Evolutionary conservation across 2,888 invertebrate species (phyloP), one percentile per base, ranked within the genome.

Genomic region (Julus scanicus): DNA sequence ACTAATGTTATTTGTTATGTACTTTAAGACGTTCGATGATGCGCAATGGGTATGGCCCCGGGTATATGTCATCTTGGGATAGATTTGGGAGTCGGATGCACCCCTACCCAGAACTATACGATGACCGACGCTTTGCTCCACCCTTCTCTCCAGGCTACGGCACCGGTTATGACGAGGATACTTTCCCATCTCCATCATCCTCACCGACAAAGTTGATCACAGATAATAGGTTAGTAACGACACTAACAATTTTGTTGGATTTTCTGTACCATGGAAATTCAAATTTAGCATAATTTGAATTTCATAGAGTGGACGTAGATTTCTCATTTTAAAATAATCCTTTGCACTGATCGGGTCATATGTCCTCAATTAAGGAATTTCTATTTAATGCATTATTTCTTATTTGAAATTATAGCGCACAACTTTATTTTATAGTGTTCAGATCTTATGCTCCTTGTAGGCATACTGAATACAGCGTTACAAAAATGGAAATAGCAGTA

Each of bases 121-220:
- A 84, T 17, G 84, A 84, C 37, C 29, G 84, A 37, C 84, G 84
- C 13, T 84, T 40, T 84, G 84, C 44, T 17, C 84, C 84, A 37
- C 44, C 84, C 13, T 39, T 84, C 39, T 84, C 44, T 20, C 84
- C 84, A 44, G 39, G 39, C 15, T 40, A 39, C 15, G 84, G 63
- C 63, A 49, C 57, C 29, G 57, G 87, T 57, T 87, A 87, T 87
- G 87, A 87, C 29, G 48, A 87, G 13, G 49, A 87, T 84, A 44
- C 5, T 84, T 84, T 44, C 84, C 15, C 84, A 37, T n/a, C 84
- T 17, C 44, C 84, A n/a, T 84, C 84, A 84, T 39, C 84, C 15
- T 84, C 84, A 37, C 39, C 13, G 37, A 44, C 84, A 39, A 40
- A 39, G n/a, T 15, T 44, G 37, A 17, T 84, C 15, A 5, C 37